phyloP scores from a whole-genome alignment of 37 sponge, comb jelly and placozoan species.

The Bolinopsis microptera region DNA sequence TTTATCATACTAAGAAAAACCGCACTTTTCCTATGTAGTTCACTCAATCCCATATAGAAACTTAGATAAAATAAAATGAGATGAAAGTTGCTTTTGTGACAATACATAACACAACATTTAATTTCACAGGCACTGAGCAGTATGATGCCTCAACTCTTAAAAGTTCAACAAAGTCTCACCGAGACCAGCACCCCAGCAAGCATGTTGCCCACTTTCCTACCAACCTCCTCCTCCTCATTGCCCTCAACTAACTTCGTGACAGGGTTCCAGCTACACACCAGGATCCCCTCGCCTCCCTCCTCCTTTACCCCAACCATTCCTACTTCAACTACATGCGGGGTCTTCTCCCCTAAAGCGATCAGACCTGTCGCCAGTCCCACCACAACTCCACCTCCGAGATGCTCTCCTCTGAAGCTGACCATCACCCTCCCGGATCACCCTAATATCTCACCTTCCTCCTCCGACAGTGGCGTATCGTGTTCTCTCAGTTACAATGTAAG shows the following conservation, averaged over 20 bases:
- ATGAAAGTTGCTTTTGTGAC: too few species aligned
- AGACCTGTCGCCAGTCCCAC: neutral
- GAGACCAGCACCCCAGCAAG: neutral
- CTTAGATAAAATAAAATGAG: too few species aligned
- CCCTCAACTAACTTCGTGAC: neutral
- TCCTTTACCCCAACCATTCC: neutral
- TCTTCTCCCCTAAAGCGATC: neutral
- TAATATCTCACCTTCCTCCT: neutral
- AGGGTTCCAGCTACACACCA: neutral
- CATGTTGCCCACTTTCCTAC: neutral
- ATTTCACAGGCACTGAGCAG: conserved; percentile 29
- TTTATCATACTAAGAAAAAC: too few species aligned
- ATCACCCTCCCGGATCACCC: neutral
- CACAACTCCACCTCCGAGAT: neutral
- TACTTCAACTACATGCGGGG: neutral
- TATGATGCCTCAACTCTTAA: conserved; percentile 19
- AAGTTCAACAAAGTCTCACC: neutral
- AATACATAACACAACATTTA: too few species aligned
- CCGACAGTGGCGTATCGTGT: neutral
- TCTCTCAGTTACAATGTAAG: neutral
- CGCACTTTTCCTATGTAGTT: too few species aligned
- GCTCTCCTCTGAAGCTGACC: neutral
- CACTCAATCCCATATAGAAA: too few species aligned
- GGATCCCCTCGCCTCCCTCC: neutral
- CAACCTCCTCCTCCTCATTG: neutral